Base-by-base conservation (phyloP, 2,797 vertebrate genomes). In the Sciaenops ocellatus region DNA sequence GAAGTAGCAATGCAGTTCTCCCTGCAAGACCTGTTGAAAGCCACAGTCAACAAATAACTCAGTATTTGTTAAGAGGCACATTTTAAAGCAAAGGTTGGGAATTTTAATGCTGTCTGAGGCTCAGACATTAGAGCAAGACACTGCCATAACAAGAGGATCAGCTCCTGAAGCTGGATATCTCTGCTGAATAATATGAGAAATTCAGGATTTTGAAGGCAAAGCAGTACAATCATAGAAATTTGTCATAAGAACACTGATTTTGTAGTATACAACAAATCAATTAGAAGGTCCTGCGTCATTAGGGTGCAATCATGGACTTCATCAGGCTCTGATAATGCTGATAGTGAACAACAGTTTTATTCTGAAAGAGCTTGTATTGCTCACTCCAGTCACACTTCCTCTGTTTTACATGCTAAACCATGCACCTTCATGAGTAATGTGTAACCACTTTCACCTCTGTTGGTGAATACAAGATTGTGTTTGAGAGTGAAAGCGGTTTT, bases 1-100 rank as follows among this genome's bases (percentile, higher is more conserved):
- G 20, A 68, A 77, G 78, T 10, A 12, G 28, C 5, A 26, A 56
- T 47, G 34, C 44, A 24, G 13, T 52, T 76, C 38, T 59, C 56
- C 74, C 59, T 38, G 63, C 24, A 52, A 26, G 41, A 81, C 56
- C 56, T 34, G 46, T 51, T 62, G 22, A 68, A 66, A 3, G 22
- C 18, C 42, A 55, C 64, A 73, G 30, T 20, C 34, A 22, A 17
- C 8, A 3, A 22, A 12, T 34, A 44, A 44, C 0, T 1, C 3
- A 54, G 26, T 8, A n/a, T n/a, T n/a, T n/a, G n/a, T n/a, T n/a
- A 46, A 24, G 5, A 42, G n/a, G 12, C 34, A 0, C 16, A 26
- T 46, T 26, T 22, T 5, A 17, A 7, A 46, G 38, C 3, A 60
- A 28, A 46, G 15, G 7, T 67, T 64, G 28, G n/a, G 12, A 1